These are phyloP conservation scores for Sebastes cheni DNA, from an alignment of 2,797 vertebrate species.

Conservation along the genomic window DNA sequence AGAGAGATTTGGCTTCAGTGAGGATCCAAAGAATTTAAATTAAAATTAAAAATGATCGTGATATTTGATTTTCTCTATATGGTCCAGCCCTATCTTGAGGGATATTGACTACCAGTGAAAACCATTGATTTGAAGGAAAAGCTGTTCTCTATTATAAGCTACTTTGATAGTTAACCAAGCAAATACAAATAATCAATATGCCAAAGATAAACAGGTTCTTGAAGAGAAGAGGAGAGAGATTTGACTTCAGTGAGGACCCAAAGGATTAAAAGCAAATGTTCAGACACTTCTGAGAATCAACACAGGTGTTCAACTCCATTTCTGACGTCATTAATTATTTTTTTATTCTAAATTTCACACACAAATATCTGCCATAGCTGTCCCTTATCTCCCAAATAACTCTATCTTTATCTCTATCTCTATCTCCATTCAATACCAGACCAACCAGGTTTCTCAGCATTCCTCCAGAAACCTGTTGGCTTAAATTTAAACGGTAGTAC, in stretches of 20 bases:
- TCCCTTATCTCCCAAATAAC: neutral
- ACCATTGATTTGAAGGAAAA: too few relatives aligned
- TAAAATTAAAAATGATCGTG: too few relatives aligned
- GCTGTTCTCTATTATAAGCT: too few relatives aligned
- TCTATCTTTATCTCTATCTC: neutral
- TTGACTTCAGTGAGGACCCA: neutral
- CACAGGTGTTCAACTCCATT: neutral
- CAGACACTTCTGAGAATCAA: neutral
- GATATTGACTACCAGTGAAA: too few relatives aligned
- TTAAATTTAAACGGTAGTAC: neutral
- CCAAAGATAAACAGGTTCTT: too few relatives aligned
- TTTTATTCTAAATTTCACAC: neutral
- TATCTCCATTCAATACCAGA: neutral
- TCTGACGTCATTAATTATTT: neutral
- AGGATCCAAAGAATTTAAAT: neutral
- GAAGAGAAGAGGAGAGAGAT: neutral
- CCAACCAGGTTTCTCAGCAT: constrained; percentile 28
- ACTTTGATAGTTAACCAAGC: too few relatives aligned
- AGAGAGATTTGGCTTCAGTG: neutral
- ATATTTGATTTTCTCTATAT: too few relatives aligned
- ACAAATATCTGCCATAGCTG: neutral
- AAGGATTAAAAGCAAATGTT: neutral
- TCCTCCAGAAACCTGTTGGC: neutral
- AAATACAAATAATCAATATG: neutral
- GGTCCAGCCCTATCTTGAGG: too few relatives aligned